These are phyloP conservation scores for Hyphantria cunea DNA, from an alignment of 1,140 invertebrate species.

Conservation along the genomic window DNA sequence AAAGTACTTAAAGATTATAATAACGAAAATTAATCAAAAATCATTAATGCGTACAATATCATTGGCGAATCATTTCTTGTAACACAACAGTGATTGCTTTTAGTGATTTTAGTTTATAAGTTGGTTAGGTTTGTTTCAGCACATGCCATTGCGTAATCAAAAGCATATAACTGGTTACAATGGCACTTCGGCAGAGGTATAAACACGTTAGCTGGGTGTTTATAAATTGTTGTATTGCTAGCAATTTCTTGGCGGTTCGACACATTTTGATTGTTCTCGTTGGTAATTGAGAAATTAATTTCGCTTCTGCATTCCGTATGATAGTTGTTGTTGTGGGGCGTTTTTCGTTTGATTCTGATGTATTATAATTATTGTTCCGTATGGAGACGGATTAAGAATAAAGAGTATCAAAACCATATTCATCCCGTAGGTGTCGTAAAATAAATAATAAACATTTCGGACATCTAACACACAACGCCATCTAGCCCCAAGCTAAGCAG, in stretches of 20 bases:
- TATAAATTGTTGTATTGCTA: slow-evolving; percentile 68
- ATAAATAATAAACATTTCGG: no score
- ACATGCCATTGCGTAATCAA: slow-evolving; percentile 57
- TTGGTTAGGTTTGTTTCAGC: slow-evolving; percentile 35
- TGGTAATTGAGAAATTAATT: slow-evolving; percentile 54
- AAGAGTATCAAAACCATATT: no score
- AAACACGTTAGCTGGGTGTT: slow-evolving; percentile 56
- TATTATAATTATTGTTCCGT: no score
- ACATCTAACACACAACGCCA: no score
- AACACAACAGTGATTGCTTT: slow-evolving; percentile 8
- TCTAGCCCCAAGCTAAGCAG: no score
- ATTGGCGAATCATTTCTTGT: slow-evolving; percentile 4
- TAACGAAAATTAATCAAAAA: slow-evolving; percentile 5
- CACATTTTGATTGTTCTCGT: slow-evolving; percentile 65
- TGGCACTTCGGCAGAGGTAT: slow-evolving; percentile 50
- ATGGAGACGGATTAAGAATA: no score
- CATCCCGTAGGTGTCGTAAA: no score
- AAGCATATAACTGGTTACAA: slow-evolving; percentile 54
- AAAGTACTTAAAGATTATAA: background rate
- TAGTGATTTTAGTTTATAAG: slow-evolving; percentile 30
- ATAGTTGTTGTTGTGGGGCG: no score
- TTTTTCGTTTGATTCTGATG: no score
- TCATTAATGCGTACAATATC: slow-evolving; percentile 20
- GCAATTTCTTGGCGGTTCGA: no score
- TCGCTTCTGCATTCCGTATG: slow-evolving; percentile 23